A percentile compares a stretch with the other conserved stretches of the same genome.
phyloP scores from a whole-genome alignment of 1,140 invertebrate species.

The Cyphomyrmex costatus region DNA sequence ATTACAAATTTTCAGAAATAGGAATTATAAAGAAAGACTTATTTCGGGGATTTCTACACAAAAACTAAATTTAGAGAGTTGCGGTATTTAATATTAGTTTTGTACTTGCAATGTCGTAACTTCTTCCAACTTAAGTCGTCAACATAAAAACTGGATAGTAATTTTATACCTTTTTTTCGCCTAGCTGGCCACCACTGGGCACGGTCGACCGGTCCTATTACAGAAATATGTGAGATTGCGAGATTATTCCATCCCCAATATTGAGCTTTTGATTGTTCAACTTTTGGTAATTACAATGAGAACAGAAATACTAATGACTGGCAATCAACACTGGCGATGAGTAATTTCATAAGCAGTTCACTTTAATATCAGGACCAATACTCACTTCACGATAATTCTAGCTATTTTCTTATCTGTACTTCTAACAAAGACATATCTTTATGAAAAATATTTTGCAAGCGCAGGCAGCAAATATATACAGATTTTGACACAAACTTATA shows the following conservation, averaged over 20 bases:
- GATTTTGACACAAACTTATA: conserved; percentile 31
- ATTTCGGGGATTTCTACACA: background rate
- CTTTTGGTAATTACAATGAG: conserved; percentile 50
- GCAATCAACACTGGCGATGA: conserved; percentile 60
- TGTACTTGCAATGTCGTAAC: conserved; percentile 40
- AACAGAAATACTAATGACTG: conserved; percentile 55
- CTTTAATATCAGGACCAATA: conserved; percentile 41
- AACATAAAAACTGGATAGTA: conserved; percentile 54
- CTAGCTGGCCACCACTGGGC: conserved; percentile 67
- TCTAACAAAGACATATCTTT: conserved; percentile 42
- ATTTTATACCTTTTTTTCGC: conserved; percentile 74
- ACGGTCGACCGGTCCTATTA: conserved; percentile 69
- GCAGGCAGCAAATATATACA: conserved; percentile 51
- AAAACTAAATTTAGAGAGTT: conserved; percentile 24
- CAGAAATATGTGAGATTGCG: conserved; percentile 73
- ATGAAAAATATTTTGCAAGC: conserved; percentile 40
- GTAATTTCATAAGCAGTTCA: conserved; percentile 42
- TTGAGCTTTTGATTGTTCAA: conserved; percentile 59
- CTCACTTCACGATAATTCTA: conserved; percentile 47
- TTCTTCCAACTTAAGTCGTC: conserved; percentile 61
- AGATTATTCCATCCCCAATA: conserved; percentile 65
- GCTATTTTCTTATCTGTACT: conserved; percentile 51
- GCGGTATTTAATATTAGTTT: conserved; percentile 3
- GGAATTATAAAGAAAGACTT: background rate
- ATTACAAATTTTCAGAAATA: background rate